Evolutionary conservation across 2,888 invertebrate genomes (phyloP).

Genomic region (Drosophila falleni): DNA sequence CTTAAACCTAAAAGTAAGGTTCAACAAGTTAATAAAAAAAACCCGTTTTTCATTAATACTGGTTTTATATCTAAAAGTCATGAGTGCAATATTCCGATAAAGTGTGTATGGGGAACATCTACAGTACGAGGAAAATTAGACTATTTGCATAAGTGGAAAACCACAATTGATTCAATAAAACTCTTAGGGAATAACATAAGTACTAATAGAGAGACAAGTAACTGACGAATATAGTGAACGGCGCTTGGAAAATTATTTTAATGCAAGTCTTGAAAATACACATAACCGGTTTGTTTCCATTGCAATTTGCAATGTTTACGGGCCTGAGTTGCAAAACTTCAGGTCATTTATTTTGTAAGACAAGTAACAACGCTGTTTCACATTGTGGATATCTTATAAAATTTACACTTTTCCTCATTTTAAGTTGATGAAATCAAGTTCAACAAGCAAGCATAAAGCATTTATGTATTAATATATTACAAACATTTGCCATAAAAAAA

Average conservation of each 20-base stretch:
- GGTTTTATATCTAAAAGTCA: conserved; percentile 1
- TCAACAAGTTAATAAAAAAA: conserved; percentile 9
- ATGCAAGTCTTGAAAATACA: conserved; percentile 18
- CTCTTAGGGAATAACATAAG: conserved; percentile 2
- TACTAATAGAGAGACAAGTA: neutral
- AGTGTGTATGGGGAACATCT: neutral
- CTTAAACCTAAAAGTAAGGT: neutral
- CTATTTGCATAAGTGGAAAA: conserved; percentile 34
- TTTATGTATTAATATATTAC: neutral
- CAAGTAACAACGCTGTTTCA: conserved; percentile 7
- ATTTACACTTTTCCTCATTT: neutral
- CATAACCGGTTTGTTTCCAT: conserved; percentile 51
- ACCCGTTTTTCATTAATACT: conserved; percentile 12
- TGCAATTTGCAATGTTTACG: conserved; percentile 33
- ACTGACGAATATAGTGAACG: neutral
- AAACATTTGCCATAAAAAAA: conserved; percentile 5
- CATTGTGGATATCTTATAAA: neutral
- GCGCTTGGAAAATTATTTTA: conserved; percentile 29
- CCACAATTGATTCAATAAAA: neutral
- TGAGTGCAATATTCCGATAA: conserved; percentile 1
- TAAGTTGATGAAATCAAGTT: conserved; percentile 4
- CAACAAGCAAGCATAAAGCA: neutral
- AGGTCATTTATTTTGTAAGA: conserved; percentile 11
- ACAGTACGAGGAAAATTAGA: conserved; percentile 5
- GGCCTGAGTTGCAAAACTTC: neutral